Base-by-base conservation (phyloP, 2,113 vertebrate species). In the Condylura cristata region DNA sequence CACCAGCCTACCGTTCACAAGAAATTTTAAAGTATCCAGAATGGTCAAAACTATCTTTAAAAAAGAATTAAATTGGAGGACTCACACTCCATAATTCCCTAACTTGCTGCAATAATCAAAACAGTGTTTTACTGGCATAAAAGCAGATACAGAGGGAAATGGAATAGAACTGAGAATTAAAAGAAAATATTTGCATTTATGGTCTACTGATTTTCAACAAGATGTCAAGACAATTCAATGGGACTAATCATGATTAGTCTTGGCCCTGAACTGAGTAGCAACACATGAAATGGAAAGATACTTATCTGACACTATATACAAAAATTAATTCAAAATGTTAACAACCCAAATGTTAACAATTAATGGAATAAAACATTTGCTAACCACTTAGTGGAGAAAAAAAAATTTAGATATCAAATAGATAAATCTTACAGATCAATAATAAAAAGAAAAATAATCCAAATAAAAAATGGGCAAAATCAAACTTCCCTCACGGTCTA, bases 41-140 rank as follows among this genome's bases (percentile, higher is more conserved):
- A 74, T 13, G 61, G 58, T 37, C 58, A 66, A 85, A 85, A 80
- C 26, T 11, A 82, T 39, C 30, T 90, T 48, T 4, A 71, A 61
- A 66, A 91, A 79, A 58, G 11, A 56, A 82, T 65, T 12, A 63
- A 87, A 11, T 28, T 65, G 6, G 39, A 65, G 30, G n/a, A 84
- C n/a, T 66, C 17, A 48, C 12, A 56, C 44, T 91, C 88, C 48
- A 79, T 79, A 78, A 44, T 53, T 91, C 88, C 48, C 88, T 79
- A 72, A 44, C 34, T 63, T 66, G 46, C 3, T 56, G 48, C 5
- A 30, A 72, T 61, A 32, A 86, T n/a, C 5, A 78, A 81, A 11
- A 61, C 30, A 20, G 34, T 22, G 51, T 11, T 8, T 39, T 61
- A 20, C 13, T 66, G 56, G 46, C 37, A n/a, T 32, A 70, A 51